Percentiles rank a stretch among this genome's conserved stretches.
phyloP scores from a whole-genome alignment of 2,113 vertebrate species.

The Baryphthengus martii region DNA sequence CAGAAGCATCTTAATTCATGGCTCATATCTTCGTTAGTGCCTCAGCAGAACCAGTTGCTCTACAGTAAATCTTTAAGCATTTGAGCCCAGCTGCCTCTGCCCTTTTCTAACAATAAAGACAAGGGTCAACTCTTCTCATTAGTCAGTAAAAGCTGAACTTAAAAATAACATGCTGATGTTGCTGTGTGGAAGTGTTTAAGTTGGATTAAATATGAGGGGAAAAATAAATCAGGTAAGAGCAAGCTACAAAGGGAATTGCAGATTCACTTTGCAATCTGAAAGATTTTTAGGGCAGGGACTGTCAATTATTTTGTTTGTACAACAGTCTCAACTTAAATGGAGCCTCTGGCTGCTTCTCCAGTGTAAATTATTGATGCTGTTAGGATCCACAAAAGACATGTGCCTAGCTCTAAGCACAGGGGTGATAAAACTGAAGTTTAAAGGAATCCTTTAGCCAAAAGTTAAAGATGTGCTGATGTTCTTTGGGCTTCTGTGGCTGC shows the following conservation, averaged over 20 bases:
- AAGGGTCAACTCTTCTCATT: slow-evolving; percentile 25
- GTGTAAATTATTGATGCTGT: slow-evolving; percentile 47
- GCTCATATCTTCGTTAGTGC: not conserved
- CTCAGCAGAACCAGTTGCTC: not conserved
- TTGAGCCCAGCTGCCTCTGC: not conserved
- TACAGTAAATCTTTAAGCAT: slow-evolving; percentile 30
- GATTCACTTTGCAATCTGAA: slow-evolving; percentile 26
- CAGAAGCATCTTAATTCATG: not conserved
- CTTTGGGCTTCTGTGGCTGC: not conserved
- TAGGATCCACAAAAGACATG: slow-evolving; percentile 12
- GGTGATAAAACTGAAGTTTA: slow-evolving; percentile 10
- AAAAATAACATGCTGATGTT: slow-evolving; percentile 54
- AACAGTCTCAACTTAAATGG: slow-evolving; percentile 37
- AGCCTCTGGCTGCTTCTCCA: slow-evolving; percentile 25
- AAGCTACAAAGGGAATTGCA: slow-evolving; percentile 49
- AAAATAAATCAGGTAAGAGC: slow-evolving; percentile 30
- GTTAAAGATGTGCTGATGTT: not conserved
- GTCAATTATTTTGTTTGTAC: slow-evolving; percentile 62
- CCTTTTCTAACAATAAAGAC: slow-evolving; percentile 10
- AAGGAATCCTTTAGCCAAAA: slow-evolving; percentile 8
- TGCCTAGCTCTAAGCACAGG: slow-evolving; percentile 8
- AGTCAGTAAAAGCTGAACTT: slow-evolving; percentile 27
- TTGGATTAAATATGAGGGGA: slow-evolving; percentile 27
- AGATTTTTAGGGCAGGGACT: slow-evolving; percentile 57
- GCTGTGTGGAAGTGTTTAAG: not conserved